Evolutionary conservation across 2,888 invertebrate genomes (phyloP).

Genomic region (Punctoribates punctum): DNA sequence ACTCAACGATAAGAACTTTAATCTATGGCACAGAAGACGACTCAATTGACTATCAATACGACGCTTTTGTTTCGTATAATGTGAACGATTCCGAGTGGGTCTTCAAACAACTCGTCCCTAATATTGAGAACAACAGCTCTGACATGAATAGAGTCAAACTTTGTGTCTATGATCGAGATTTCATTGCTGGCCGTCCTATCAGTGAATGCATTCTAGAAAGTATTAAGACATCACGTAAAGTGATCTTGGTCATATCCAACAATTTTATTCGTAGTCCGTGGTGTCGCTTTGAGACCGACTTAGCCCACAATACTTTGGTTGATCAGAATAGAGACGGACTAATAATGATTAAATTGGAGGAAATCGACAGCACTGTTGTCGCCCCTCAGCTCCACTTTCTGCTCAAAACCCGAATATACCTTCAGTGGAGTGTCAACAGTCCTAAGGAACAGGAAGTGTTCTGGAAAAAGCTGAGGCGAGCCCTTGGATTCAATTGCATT

Average conservation of each 20-base stretch:
- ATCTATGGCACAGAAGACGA: constrained; percentile 38
- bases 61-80: constrained; percentile 46
- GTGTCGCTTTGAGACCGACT: constrained; percentile 46
- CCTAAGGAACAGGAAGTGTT: constrained; percentile 33
- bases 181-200: constrained; percentile 45
- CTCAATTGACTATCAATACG: constrained; percentile 41
- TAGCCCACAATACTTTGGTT: constrained; percentile 44
- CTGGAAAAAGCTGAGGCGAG: constrained; percentile 37
- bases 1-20: constrained; percentile 29
- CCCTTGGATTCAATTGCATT: constrained; percentile 34
- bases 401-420: constrained; percentile 44
- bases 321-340: constrained; percentile 44
- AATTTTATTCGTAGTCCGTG: constrained; percentile 45
- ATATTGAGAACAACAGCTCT: constrained; percentile 41
- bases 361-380: constrained; percentile 30
- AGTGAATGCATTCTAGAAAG: constrained; percentile 45
- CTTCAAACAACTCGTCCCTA: constrained; percentile 44
- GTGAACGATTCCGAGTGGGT: constrained; percentile 45
- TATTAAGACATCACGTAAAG: constrained; percentile 43
- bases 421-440: constrained; percentile 38
- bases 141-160: constrained; percentile 41
- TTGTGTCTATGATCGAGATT: constrained; percentile 46
- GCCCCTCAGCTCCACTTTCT: constrained; percentile 42
- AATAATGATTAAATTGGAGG: constrained; percentile 44
- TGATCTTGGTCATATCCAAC: constrained; percentile 45